Evolutionary conservation across 2,888 invertebrate genomes (phyloP).

Genomic region (Callosobruchus maculatus): DNA sequence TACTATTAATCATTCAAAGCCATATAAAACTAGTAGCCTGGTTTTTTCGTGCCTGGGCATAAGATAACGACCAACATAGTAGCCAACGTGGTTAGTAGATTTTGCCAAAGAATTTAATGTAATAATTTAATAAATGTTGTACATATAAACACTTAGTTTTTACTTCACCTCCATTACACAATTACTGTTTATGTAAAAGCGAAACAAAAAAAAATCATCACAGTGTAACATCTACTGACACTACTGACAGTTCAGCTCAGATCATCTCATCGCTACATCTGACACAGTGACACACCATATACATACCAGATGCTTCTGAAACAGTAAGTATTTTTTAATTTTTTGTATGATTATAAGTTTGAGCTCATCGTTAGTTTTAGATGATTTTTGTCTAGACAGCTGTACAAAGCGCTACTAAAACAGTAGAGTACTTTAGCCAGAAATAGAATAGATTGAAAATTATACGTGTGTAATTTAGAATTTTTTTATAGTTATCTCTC

Average conservation of each 20-base stretch:
- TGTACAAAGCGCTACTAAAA: neutral
- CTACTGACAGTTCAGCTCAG: neutral
- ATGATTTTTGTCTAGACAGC: neutral
- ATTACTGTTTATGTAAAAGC: too few species aligned
- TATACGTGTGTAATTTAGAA: too few species aligned
- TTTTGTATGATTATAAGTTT: neutral
- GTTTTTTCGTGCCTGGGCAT: too few species aligned
- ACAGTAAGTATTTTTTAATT: neutral
- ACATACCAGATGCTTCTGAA: neutral
- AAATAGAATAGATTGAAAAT: neutral
- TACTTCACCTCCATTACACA: neutral
- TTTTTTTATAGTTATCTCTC: too few species aligned
- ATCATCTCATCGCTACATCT: neutral
- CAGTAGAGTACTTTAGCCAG: neutral
- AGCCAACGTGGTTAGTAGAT: neutral
- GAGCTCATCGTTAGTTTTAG: neutral
- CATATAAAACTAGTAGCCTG: too few species aligned
- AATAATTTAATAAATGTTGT: neutral
- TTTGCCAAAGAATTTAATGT: neutral
- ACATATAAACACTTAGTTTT: neutral
- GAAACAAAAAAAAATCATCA: neutral
- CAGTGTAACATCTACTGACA: neutral
- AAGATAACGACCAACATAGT: too few species aligned
- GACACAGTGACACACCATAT: neutral
- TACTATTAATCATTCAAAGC: too few species aligned